Evolutionary conservation across 2,797 vertebrate species (phyloP), one percentile per base, ranked within the genome.

Genomic region (Phataginus tricuspis): DNA sequence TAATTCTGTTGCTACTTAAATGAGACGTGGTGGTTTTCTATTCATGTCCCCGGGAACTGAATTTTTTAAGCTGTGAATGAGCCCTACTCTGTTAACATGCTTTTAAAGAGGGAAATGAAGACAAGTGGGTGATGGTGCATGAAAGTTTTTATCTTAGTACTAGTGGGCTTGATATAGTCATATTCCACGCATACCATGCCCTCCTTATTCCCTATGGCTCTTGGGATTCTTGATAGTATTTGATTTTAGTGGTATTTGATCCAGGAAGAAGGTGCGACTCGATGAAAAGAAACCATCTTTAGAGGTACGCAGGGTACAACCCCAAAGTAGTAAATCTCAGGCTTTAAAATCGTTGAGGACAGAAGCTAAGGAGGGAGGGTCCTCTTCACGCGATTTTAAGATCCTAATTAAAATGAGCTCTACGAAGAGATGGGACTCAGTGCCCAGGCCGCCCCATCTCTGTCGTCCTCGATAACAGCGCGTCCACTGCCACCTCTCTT

Each of bases 21-120:
- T 42, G 74, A 93, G 66, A 80, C 34, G 34, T 42, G 15, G 51
- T 10, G 49, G 49, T 80, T 86, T 66, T 80, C 82, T 34, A 59
- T 42, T 71, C 80, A 31, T 31, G 82, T 68, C 59, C 16, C 74
- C 3, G 2, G 27, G 74, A 16, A 61, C 45, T 45, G 91, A 66
- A 5, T 31, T 86, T 90, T 68, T 86, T 18, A 45, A 61, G 74
- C 68, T 39, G 19, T 15, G 55, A n/a, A 16, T 12, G 34, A 21
- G 34, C 68, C 68, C 74, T 93, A 74, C 42, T 90, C 53, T 1
- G 31, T 80, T n/a, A 61, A 86, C 27, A 51, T 13, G 19, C 42
- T 90, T 93, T 82, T 61, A 61, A 75, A 72, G 66, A 37, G 61
- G 42, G 61, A 45, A 75, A 93, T 90, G 95, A 90, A 68, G 86